phyloP scores from a whole-genome alignment of 2,113 vertebrate genomes.

The Otis tarda region DNA sequence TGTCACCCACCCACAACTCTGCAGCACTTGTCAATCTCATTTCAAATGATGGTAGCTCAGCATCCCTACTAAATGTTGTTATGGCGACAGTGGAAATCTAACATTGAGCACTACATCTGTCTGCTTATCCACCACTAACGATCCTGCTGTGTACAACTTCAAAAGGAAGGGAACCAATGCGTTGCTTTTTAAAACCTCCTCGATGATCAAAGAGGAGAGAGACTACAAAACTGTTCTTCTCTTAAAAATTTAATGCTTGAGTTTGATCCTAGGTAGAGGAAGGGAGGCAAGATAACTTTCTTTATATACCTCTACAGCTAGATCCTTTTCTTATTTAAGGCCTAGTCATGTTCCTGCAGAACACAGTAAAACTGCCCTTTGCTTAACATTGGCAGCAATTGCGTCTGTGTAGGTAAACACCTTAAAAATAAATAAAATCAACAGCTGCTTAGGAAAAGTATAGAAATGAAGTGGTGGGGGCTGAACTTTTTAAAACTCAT shows the following conservation, averaged over 20 bases:
- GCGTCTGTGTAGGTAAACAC: background rate
- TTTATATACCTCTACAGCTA: background rate
- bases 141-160: conserved; percentile 18
- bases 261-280: background rate
- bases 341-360: background rate
- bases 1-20: background rate
- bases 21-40: background rate
- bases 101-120: background rate
- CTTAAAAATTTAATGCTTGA: background rate
- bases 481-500: background rate
- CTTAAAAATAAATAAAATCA: background rate
- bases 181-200: conserved; percentile 1
- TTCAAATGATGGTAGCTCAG: background rate
- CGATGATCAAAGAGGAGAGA: background rate
- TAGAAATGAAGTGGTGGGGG: background rate
- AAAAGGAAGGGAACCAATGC: background rate
- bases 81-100: conserved; percentile 25
- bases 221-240: background rate
- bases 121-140: background rate
- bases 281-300: background rate
- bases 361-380: background rate
- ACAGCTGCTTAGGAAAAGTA: background rate
- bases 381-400: background rate
- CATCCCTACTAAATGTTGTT: conserved; percentile 25
- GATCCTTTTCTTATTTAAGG: background rate